These are phyloP conservation scores for Alligator sinensis DNA, from an alignment of 2,113 vertebrate species.

Conservation along the genomic window DNA sequence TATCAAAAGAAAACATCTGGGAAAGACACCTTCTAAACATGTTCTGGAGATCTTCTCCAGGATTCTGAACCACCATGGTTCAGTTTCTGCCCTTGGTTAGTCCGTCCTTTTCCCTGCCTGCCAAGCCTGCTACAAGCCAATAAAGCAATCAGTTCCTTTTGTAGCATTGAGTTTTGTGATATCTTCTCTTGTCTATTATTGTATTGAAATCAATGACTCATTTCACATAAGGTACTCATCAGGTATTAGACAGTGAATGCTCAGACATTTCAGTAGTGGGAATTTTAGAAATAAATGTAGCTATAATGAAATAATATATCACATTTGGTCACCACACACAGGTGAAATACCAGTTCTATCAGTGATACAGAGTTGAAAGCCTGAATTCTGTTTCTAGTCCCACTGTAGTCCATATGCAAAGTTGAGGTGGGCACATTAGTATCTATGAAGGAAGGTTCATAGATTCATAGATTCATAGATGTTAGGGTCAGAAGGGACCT, in stretches of 20 bases:
- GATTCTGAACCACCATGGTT: neutral
- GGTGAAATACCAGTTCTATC: neutral
- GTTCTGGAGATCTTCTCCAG: neutral
- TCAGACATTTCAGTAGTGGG: neutral
- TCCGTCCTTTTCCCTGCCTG: neutral
- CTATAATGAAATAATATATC: neutral
- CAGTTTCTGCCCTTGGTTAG: neutral
- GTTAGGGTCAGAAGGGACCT: too few species aligned
- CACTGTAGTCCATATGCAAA: neutral
- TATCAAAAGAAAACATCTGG: neutral
- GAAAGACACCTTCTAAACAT: neutral
- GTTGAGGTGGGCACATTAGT: neutral
- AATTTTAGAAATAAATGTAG: neutral
- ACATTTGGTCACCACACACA: fast-evolving
- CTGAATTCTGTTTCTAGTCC: neutral
- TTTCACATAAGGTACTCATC: neutral
- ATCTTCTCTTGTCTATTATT: neutral
- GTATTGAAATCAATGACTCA: neutral
- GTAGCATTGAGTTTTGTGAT: neutral
- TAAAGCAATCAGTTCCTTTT: neutral
- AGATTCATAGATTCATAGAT: too few species aligned
- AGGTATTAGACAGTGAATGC: neutral
- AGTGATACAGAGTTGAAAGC: neutral
- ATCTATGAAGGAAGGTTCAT: neutral
- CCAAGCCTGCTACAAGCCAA: neutral